Evolutionary conservation across 2,888 invertebrate genomes (phyloP).

Genomic region (Euphydryas editha): DNA sequence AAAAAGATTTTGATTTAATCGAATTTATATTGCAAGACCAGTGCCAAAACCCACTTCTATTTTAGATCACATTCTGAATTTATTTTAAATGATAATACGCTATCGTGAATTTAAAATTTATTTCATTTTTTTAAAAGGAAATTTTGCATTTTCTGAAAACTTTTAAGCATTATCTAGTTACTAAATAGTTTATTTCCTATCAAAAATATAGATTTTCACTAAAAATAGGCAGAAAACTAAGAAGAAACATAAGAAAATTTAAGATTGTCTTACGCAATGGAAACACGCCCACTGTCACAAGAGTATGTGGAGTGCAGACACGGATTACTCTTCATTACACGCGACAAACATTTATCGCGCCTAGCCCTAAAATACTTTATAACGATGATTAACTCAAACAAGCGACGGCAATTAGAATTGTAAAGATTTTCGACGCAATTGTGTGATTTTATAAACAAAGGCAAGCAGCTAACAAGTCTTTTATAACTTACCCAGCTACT

Average conservation of each 20-base stretch:
- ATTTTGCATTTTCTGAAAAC: too few relatives aligned
- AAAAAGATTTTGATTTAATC: too few relatives aligned
- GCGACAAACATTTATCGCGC: slow-evolving; percentile 26
- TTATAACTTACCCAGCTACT: too few relatives aligned
- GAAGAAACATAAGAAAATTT: background rate
- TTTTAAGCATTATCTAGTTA: too few relatives aligned
- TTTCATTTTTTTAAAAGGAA: too few relatives aligned
- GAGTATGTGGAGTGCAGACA: slow-evolving; percentile 43
- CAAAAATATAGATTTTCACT: background rate
- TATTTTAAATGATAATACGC: too few relatives aligned
- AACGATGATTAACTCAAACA: slow-evolving; percentile 23
- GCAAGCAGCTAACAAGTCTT: too few relatives aligned
- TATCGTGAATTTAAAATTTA: too few relatives aligned
- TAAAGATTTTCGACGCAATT: slow-evolving; percentile 1
- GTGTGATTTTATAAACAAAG: background rate
- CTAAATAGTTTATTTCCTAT: too few relatives aligned
- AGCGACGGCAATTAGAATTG: slow-evolving; percentile 7
- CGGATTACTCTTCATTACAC: slow-evolving; percentile 65
- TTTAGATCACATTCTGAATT: too few relatives aligned
- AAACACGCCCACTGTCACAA: slow-evolving; percentile 26
- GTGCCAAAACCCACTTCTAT: too few relatives aligned
- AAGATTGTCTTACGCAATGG: slow-evolving; percentile 24
- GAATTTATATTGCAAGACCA: too few relatives aligned
- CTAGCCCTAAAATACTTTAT: slow-evolving; percentile 16
- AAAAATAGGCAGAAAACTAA: background rate